Evolutionary conservation across 2,888 invertebrate genomes (phyloP).

Genomic region (Drosophila paramelanica): DNA sequence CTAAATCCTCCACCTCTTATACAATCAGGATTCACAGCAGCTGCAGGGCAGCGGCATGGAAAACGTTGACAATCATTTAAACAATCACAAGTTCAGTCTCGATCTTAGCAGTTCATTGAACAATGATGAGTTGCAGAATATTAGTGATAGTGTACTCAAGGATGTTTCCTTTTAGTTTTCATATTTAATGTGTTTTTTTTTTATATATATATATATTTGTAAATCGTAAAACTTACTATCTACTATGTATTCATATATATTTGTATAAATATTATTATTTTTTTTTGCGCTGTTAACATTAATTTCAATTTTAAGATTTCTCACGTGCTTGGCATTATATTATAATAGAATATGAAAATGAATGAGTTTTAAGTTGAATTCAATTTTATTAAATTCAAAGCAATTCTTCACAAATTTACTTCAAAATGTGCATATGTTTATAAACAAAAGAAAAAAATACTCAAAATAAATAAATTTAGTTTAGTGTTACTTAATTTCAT

Average conservation of each 20-base stretch:
- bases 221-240: constrained; percentile 19
- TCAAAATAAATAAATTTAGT: constrained; percentile 28
- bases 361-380: constrained; percentile 33
- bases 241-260: neutral
- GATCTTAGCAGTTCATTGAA: constrained; percentile 30
- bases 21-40: constrained; percentile 36
- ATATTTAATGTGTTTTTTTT: constrained; percentile 3
- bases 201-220: constrained; percentile 14
- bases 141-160: constrained; percentile 76
- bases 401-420: constrained; percentile 27
- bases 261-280: constrained; percentile 9
- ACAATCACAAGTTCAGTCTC: constrained; percentile 34
- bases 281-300: constrained; percentile 20
- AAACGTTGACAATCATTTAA: constrained; percentile 28
- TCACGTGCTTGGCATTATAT: constrained; percentile 18
- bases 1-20: neutral
- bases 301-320: constrained; percentile 19
- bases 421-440: constrained; percentile 32
- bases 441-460: constrained; percentile 11
- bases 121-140: constrained; percentile 65
- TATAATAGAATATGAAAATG: constrained; percentile 6
- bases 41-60: constrained; percentile 14
- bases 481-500: constrained; percentile 12
- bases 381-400: constrained; percentile 60
- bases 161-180: constrained; percentile 59